These are phyloP conservation scores for Corythornis cristatus DNA, from an alignment of 2,113 vertebrate genomes.

Conservation along the genomic window DNA sequence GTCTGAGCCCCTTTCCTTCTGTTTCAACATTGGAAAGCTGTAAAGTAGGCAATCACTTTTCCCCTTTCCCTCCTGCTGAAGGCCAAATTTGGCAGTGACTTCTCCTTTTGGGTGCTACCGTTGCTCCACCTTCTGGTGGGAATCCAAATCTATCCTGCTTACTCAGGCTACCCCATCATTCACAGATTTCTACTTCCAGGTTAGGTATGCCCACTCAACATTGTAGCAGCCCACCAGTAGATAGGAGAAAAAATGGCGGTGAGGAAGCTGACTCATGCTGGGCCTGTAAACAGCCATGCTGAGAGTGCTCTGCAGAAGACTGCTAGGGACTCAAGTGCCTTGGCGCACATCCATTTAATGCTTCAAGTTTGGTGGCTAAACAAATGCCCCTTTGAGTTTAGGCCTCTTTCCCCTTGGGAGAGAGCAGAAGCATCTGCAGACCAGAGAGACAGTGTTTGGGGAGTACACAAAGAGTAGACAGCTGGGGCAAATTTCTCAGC, in stretches of 20 bases:
- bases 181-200: not conserved
- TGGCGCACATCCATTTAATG: no score
- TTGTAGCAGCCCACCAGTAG: not conserved
- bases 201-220: not conserved
- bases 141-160: not conserved
- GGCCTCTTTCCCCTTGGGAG: not conserved
- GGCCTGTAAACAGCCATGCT: not conserved
- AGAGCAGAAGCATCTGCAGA: not conserved
- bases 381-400: no score
- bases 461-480: not conserved
- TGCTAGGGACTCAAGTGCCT: not conserved
- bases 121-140: not conserved
- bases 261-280: not conserved
- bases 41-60: not conserved
- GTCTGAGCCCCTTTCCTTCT: not conserved
- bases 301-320: not conserved
- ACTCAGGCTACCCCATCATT: no score
- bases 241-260: not conserved
- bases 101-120: not conserved
- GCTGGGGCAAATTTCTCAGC: not conserved
- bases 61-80: not conserved
- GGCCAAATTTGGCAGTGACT: not conserved
- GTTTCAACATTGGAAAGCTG: not conserved
- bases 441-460: not conserved
- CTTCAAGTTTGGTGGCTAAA: not conserved